Evolutionary conservation across 2,113 vertebrate genomes (phyloP).

Genomic region (Mionectes macconnelli): DNA sequence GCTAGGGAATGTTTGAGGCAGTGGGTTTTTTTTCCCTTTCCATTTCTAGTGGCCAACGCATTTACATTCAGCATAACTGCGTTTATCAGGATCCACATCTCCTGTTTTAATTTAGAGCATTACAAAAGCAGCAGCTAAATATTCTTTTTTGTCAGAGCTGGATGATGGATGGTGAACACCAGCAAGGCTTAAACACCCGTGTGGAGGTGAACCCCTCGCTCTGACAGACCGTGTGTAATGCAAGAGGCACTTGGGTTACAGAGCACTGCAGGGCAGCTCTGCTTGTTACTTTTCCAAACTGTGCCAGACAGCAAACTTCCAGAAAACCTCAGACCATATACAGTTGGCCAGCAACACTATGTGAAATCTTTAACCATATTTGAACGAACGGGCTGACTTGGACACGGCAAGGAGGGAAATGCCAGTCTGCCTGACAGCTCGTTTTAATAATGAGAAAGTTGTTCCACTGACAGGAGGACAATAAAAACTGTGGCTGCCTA

Average conservation of each 20-base stretch:
- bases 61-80: background rate
- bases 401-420: conserved; percentile 22
- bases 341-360: conserved; percentile 47
- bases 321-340: conserved; percentile 67
- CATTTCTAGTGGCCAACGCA: background rate
- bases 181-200: background rate
- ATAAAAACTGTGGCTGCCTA: conserved; percentile 14
- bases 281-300: conserved; percentile 23
- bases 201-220: background rate
- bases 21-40: background rate
- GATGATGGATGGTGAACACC: background rate
- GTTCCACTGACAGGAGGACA: conserved; percentile 55
- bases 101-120: background rate
- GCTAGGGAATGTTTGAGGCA: background rate
- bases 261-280: background rate
- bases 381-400: conserved; percentile 56
- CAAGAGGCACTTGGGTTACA: conserved; percentile 30
- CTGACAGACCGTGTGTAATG: conserved; percentile 13
- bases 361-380: conserved; percentile 63
- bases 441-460: conserved; percentile 54
- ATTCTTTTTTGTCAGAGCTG: background rate
- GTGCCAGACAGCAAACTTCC: conserved; percentile 58
- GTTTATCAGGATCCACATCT: background rate
- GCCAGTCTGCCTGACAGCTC: conserved; percentile 66
- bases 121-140: background rate